Evolutionary conservation across 2,797 vertebrate genomes (phyloP).

Genomic region (Hafferia zeledoni): DNA sequence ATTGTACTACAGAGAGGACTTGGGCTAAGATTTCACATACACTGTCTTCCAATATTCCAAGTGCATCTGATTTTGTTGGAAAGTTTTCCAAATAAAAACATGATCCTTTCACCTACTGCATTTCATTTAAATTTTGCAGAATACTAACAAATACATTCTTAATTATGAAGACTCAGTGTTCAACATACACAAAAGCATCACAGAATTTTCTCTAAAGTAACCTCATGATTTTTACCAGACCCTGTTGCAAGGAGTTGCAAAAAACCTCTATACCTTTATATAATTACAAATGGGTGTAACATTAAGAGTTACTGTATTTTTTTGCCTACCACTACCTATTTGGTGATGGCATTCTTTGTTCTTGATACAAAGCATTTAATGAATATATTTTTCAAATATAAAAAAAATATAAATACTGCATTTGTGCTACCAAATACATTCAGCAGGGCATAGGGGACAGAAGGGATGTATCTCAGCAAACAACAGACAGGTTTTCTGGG

Average conservation of each 20-base stretch:
- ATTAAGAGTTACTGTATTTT: not conserved
- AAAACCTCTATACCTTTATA: not conserved
- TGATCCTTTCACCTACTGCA: not conserved
- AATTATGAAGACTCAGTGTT: not conserved
- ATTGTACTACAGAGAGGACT: not conserved
- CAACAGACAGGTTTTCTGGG: not conserved
- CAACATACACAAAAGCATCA: not conserved
- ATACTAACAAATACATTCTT: not conserved
- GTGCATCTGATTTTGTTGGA: not conserved
- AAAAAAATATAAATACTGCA: not conserved
- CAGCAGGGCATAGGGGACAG: not conserved
- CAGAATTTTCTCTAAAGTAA: not conserved
- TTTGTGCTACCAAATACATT: not conserved
- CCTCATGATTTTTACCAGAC: not conserved
- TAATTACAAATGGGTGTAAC: not conserved
- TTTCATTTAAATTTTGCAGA: constrained; percentile 15
- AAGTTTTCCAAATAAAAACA: constrained; percentile 10
- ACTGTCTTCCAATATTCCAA: not conserved
- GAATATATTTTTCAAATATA: not conserved
- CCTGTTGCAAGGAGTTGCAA: not conserved
- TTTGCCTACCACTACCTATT: not conserved
- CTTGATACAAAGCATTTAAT: not conserved
- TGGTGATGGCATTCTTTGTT: not conserved
- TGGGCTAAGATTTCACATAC: not conserved
- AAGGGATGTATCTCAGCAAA: not conserved